Conservation (phyloP, 2,888 invertebrate species). For the Scrobipalpa atriplicella region DNA sequence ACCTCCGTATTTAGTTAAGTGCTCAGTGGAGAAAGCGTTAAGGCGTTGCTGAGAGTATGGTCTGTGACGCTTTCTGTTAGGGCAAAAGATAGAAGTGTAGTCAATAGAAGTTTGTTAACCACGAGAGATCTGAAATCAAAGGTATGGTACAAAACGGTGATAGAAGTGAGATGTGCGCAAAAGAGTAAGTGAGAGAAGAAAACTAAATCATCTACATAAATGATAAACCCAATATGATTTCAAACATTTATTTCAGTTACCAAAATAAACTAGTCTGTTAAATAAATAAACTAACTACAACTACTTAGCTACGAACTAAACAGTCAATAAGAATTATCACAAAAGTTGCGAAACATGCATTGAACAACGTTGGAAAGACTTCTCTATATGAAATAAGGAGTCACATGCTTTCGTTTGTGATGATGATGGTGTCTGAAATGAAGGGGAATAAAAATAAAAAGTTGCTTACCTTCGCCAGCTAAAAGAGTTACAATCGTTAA, state of each 20-base stretch:
- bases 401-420: conserved; percentile 70
- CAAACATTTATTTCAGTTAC: conserved; percentile 27
- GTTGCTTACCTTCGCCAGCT: conserved; percentile 52
- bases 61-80: conserved; percentile 79
- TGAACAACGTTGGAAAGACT: conserved; percentile 27
- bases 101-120: conserved; percentile 48
- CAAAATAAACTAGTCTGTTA: conserved; percentile 28
- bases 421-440: conserved; percentile 73
- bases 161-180: conserved; percentile 9
- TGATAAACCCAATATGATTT: conserved; percentile 18
- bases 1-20: conserved; percentile 76
- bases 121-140: conserved; percentile 28
- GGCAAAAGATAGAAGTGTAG: conserved; percentile 64
- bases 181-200: conserved; percentile 12
- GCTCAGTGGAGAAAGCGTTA: conserved; percentile 79
- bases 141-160: conserved; percentile 24
- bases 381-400: conserved; percentile 65
- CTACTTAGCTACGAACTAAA: conserved; percentile 29
- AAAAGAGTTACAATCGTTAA: conserved; percentile 36
- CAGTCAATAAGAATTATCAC: conserved; percentile 25
- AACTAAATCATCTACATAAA: conserved; percentile 18
- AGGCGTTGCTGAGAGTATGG: conserved; percentile 81
- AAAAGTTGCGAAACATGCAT: conserved; percentile 28
- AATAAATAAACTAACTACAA: conserved; percentile 28
- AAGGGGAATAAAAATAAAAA: conserved; percentile 53